These are phyloP conservation scores for Congeria kusceri DNA, from an alignment of 2,888 invertebrate species.

Conservation along the genomic window DNA sequence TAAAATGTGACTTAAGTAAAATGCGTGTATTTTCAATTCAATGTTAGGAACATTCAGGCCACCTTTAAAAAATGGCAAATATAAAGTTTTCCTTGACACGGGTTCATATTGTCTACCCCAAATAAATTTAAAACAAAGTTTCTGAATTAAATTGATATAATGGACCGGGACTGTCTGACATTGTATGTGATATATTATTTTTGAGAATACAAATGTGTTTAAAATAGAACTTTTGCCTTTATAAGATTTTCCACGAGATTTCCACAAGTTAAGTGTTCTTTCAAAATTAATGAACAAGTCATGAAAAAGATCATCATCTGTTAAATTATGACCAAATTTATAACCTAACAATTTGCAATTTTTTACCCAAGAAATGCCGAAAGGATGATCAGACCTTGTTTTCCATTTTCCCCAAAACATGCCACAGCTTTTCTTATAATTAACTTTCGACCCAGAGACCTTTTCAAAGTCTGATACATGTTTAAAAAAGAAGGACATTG, in stretches of 20 bases:
- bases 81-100: constrained; percentile 5
- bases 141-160: constrained; percentile 32
- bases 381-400: constrained; percentile 55
- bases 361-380: constrained; percentile 63
- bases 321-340: constrained; percentile 42
- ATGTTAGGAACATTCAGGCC: constrained; percentile 43
- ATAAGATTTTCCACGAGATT: neutral
- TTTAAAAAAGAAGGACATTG: constrained; percentile 14
- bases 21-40: constrained; percentile 24
- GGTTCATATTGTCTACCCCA: constrained; percentile 44
- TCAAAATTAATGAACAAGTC: constrained; percentile 42
- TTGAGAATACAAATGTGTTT: constrained; percentile 17
- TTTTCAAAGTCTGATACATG: constrained; percentile 19
- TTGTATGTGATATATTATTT: constrained; percentile 9
- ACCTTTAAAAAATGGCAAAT: constrained; percentile 23
- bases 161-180: neutral
- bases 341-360: constrained; percentile 55
- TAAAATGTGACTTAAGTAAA: constrained; percentile 26
- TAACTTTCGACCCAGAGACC: constrained; percentile 54
- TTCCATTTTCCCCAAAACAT: constrained; percentile 62
- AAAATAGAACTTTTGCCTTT: constrained; percentile 22
- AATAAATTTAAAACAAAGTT: constrained; percentile 28
- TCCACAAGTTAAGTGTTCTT: constrained; percentile 31
- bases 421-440: constrained; percentile 55
- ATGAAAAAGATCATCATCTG: constrained; percentile 45